These are phyloP conservation scores for Lasioglossum calceatum DNA, from an alignment of 2,888 invertebrate species.

Conservation along the genomic window DNA sequence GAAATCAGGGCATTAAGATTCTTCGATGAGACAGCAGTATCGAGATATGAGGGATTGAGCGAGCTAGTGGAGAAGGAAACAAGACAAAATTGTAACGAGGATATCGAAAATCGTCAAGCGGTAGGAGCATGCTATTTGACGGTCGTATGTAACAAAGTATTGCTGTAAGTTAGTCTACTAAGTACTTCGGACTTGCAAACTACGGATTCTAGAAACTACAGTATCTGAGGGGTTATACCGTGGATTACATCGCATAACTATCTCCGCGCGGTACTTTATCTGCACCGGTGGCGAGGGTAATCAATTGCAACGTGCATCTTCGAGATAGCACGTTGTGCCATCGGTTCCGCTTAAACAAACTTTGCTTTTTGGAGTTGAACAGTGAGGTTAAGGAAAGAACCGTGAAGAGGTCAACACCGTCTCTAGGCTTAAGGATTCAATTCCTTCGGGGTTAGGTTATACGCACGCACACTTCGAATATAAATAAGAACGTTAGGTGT, in stretches of 20 bases:
- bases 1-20: not conserved
- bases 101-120: not conserved
- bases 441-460: constrained; percentile 4
- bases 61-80: not conserved
- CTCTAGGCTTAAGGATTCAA: not conserved
- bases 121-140: not conserved
- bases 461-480: constrained; percentile 10
- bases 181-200: constrained; percentile 4
- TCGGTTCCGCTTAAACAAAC: not conserved
- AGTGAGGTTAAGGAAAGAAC: not conserved
- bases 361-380: not conserved
- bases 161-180: constrained; percentile 24
- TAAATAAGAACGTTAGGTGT: constrained; percentile 1
- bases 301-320: not conserved
- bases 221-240: not conserved
- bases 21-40: not conserved
- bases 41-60: not conserved
- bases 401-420: not conserved
- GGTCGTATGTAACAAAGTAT: constrained; percentile 10
- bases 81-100: not conserved
- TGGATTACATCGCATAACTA: not conserved
- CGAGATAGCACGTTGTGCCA: not conserved
- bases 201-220: not conserved
- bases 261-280: not conserved
- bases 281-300: not conserved